phyloP scores from a whole-genome alignment of 2,797 vertebrate genomes.

The Balearica regulorum region DNA sequence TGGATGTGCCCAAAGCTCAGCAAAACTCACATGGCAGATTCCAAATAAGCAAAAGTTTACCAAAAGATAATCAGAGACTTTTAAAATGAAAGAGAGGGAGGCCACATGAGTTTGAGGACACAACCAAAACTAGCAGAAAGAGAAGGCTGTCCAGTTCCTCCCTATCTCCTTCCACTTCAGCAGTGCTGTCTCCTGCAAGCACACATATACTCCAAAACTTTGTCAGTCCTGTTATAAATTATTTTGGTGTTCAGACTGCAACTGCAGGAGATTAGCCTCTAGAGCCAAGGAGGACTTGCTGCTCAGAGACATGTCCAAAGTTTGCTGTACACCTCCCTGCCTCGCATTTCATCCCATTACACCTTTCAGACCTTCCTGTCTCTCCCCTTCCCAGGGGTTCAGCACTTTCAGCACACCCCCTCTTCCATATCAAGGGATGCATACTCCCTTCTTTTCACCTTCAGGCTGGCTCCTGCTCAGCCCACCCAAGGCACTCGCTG shows the following conservation, averaged over 20 bases:
- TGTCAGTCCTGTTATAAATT: not conserved
- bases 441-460: not conserved
- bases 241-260: not conserved
- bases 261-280: not conserved
- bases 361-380: not conserved
- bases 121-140: not conserved
- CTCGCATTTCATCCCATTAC: not conserved
- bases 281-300: not conserved
- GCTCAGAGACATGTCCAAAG: not conserved
- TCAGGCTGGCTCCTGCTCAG: not conserved
- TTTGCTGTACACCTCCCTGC: not conserved
- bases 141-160: not conserved
- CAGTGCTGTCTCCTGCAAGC: not conserved
- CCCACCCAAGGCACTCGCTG: not conserved
- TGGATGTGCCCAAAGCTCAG: not conserved
- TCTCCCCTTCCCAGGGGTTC: not conserved
- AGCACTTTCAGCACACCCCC: not conserved
- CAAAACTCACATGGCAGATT: not conserved
- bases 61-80: not conserved
- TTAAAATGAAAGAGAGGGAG: not conserved
- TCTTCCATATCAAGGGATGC: not conserved
- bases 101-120: not conserved
- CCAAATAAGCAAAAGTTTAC: not conserved
- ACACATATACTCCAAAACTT: not conserved
- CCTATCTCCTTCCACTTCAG: not conserved